A percentile compares a stretch with the other conserved stretches of the same genome.
phyloP scores from a whole-genome alignment of 64 coral and sea anemone species.

The Hydrozoanthus tunicans region DNA sequence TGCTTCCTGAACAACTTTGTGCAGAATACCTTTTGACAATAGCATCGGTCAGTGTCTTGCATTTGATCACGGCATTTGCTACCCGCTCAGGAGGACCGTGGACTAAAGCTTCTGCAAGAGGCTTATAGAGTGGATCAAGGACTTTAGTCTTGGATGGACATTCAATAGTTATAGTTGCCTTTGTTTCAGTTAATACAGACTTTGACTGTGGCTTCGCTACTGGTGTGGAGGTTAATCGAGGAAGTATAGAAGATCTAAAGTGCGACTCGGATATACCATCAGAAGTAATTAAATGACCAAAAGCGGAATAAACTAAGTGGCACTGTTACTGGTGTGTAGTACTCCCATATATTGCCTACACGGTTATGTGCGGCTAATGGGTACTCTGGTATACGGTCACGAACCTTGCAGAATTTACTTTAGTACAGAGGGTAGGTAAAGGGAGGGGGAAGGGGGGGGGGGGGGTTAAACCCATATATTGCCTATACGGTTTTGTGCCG shows the following conservation, averaged over 20 bases:
- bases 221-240: slow-evolving; percentile 19
- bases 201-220: slow-evolving; percentile 8
- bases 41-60: background rate
- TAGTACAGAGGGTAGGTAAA: no score
- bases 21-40: background rate
- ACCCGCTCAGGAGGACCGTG: slow-evolving; percentile 12
- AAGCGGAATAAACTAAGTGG: background rate
- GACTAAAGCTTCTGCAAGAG: slow-evolving; percentile 24
- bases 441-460: no score
- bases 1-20: slow-evolving; percentile 41
- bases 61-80: slow-evolving; percentile 41
- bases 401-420: no score
- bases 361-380: no score
- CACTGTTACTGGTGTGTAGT: no score
- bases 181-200: background rate
- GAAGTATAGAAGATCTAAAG: background rate
- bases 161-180: slow-evolving; percentile 20
- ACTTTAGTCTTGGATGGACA: slow-evolving; percentile 50
- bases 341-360: no score
- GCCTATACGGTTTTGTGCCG: no score
- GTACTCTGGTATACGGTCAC: no score
- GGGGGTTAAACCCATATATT: no score
- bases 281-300: background rate
- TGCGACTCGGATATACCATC: background rate
- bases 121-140: slow-evolving; percentile 12